Evolutionary conservation across 2,888 invertebrate species (phyloP), one percentile per base, ranked within the genome.

Genomic region (Caenorhabditis virilis): DNA sequence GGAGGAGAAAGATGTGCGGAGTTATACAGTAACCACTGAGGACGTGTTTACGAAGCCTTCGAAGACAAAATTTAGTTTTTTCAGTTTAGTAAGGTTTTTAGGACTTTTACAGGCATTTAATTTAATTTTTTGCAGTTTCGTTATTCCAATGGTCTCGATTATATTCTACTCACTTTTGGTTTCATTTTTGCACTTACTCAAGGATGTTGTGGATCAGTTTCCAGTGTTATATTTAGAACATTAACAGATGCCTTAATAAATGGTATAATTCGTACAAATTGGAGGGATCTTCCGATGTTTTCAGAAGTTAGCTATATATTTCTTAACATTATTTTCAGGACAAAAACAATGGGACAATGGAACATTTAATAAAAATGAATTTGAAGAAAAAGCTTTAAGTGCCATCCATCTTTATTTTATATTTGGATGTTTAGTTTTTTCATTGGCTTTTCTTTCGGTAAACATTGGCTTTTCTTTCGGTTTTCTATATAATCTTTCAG

Each of bases 401-500:
- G 68, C 74, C 0, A 65, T 76, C 43, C 26, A 48, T 18, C 45
- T 48, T 22, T 76, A 76, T 39, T 63, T 69, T 15, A 13, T 49
- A 7, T 76, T 57, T 33, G 76, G 76, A 23, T 42, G 35, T 9
- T 39, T 41, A 4, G 63, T 74, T 1, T 70, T 76, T 42, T 25
- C 46, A 2, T 38, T 68, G 1, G 70, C 69, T 11, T 76, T 74
- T 45, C 41, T 69, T 20, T 69, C 71, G 22, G 76, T 77, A 11
- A 3, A 22, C 13, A 15, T 20, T 27, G 11, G 11, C 30, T 27
- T 15, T 13, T 7, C 16, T 38, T 38, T 18, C 46, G 26, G 27
- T 46, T 26, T 16, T 45, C 45, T 6, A 20, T 23, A 25, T 33
- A 15, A 15, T 36, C 5, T 51, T 72, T 27, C 83, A 85, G 77